These are phyloP conservation scores for Bungarus multicinctus DNA, from an alignment of 2,113 vertebrate species.

Conservation along the genomic window DNA sequence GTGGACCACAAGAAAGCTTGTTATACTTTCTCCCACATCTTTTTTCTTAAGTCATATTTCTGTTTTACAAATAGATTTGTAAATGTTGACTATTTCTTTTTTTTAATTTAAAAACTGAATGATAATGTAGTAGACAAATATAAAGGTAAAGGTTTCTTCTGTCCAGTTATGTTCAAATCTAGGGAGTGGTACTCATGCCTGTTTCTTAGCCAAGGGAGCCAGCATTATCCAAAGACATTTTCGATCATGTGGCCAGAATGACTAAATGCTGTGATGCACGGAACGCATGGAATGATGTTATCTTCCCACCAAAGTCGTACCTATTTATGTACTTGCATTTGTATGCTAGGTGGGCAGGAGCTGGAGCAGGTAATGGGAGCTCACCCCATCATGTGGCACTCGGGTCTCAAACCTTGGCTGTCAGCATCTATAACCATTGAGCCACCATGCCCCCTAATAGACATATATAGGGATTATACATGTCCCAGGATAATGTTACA, in stretches of 20 bases:
- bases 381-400: not conserved
- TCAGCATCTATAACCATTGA: not conserved
- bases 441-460: not conserved
- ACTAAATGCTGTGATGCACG: not conserved
- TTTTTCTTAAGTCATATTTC: not conserved
- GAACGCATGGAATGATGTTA: not conserved
- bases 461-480: not conserved
- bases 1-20: not conserved
- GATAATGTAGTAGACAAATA: not conserved
- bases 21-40: not conserved
- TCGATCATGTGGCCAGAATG: not conserved
- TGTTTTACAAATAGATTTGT: not conserved
- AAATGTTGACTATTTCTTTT: not conserved
- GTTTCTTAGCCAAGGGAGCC: not conserved
- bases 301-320: not conserved
- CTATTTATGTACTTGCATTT: not conserved
- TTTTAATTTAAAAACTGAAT: not conserved
- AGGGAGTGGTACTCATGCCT: not conserved
- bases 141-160: not conserved
- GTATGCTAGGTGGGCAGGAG: not conserved
- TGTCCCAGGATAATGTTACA: not conserved
- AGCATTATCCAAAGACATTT: not conserved
- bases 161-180: not conserved
- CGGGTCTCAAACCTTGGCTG: too few relatives aligned
- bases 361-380: not conserved